Conservation (phyloP, 1,140 invertebrate species). For the Habropoda laboriosa region DNA sequence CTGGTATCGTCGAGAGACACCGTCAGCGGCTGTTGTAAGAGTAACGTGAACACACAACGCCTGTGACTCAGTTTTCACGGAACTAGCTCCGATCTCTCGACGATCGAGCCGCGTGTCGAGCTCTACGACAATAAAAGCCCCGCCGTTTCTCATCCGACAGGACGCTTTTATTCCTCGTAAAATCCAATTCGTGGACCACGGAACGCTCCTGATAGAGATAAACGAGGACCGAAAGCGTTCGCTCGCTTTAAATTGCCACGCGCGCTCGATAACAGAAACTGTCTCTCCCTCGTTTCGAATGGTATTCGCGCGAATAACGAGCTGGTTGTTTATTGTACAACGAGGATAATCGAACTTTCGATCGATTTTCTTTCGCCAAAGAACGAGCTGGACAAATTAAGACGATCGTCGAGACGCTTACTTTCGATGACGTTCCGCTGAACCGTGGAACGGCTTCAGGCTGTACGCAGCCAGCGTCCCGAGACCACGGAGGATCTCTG, state of each 20-base stretch:
- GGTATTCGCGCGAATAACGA: no score
- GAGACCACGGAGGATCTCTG: slow-evolving; percentile 62
- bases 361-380: slow-evolving; percentile 7
- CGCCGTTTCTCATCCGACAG: neutral
- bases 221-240: slow-evolving; percentile 22
- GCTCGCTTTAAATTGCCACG: slow-evolving; percentile 38
- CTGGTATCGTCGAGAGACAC: neutral
- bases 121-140: neutral
- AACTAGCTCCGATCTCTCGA: neutral
- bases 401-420: slow-evolving; percentile 11
- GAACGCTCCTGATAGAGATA: slow-evolving; percentile 18
- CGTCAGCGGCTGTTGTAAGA: no score
- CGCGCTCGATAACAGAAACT: slow-evolving; percentile 45
- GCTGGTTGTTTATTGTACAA: no score
- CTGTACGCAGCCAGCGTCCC: neutral
- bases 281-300: no score
- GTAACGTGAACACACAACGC: no score
- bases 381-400: slow-evolving; percentile 43
- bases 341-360: neutral
- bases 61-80: neutral
- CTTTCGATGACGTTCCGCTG: slow-evolving; percentile 7
- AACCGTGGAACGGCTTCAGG: neutral
- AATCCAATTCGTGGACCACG: neutral
- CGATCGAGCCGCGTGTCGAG: neutral
- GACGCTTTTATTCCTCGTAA: slow-evolving; percentile 43